Evolutionary conservation across 2,113 vertebrate genomes (phyloP).

Genomic region (Balaenoptera acutorostrata): DNA sequence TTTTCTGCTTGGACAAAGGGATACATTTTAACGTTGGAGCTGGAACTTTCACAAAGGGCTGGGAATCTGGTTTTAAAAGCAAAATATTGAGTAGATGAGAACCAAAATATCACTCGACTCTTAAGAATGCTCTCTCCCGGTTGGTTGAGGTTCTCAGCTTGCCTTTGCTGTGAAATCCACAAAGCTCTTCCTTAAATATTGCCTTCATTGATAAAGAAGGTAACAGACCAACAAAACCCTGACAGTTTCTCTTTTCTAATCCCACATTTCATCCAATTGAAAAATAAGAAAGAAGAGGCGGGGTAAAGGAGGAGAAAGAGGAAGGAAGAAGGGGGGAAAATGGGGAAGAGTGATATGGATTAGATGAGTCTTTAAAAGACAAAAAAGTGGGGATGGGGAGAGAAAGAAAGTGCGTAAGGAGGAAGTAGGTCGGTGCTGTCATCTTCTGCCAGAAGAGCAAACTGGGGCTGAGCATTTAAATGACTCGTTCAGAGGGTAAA

Average conservation of each 20-base stretch:
- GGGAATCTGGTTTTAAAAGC: slow-evolving; percentile 31
- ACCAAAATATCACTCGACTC: neutral
- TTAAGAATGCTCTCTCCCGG: neutral
- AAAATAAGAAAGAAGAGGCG: neutral
- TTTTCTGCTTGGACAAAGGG: neutral
- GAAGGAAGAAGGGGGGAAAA: neutral
- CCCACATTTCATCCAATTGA: neutral
- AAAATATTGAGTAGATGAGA: neutral
- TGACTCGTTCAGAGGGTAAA: neutral
- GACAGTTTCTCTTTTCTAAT: neutral
- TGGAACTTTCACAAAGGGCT: neutral
- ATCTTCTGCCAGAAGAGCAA: neutral
- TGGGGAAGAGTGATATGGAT: neutral
- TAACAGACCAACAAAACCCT: neutral
- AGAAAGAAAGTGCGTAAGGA: neutral
- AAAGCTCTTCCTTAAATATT: neutral
- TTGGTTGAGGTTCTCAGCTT: neutral
- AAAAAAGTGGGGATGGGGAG: neutral
- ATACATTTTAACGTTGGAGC: neutral
- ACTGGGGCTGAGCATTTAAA: neutral
- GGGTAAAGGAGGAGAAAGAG: neutral
- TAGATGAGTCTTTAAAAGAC: neutral
- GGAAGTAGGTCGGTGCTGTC: neutral
- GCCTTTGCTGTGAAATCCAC: neutral
- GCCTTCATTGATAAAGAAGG: neutral